Evolutionary conservation across 2,797 vertebrate genomes (phyloP).

Genomic region (Pelochelys cantorii): DNA sequence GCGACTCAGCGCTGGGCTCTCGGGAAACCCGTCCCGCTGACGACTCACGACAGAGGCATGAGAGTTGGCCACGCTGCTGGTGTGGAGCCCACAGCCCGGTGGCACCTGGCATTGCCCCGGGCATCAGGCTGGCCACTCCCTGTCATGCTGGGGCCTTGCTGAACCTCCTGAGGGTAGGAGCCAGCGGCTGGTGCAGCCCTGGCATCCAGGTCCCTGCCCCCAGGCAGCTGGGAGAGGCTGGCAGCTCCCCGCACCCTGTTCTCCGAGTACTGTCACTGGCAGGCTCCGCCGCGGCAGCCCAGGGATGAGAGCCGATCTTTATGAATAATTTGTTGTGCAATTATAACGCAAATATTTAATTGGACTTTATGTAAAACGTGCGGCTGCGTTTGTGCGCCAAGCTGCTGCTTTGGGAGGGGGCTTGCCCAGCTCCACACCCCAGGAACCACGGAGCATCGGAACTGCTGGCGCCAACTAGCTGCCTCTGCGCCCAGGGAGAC

Average conservation of each 20-base stretch:
- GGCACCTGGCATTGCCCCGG: neutral
- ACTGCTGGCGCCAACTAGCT: neutral
- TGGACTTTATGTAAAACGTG: constrained; percentile 75
- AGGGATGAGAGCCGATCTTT: constrained; percentile 72
- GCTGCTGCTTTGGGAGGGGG: constrained; percentile 30
- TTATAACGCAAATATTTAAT: constrained; percentile 81
- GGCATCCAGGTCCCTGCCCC: fast-evolving
- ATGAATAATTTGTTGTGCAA: constrained; percentile 79
- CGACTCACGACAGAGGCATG: neutral
- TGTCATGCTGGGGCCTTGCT: neutral
- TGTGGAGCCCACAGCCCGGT: neutral
- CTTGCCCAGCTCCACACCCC: fast-evolving
- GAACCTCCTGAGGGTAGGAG: neutral
- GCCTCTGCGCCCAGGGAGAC: neutral
- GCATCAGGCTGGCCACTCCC: fast-evolving
- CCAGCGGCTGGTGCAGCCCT: neutral
- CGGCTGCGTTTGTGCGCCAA: constrained; percentile 55
- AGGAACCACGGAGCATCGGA: neutral
- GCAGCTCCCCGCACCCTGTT: constrained; percentile 50
- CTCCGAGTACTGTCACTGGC: constrained; percentile 64
- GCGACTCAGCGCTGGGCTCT: neutral
- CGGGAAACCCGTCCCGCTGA: neutral
- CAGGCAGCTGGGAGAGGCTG: neutral
- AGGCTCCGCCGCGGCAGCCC: constrained; percentile 59
- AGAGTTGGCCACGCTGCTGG: neutral